Percentiles rank a stretch among this genome's conserved stretches.
phyloP scores from a whole-genome alignment of 30 jellyfish, hydroid and myxozoan species.

The Catostylus mosaicus region DNA sequence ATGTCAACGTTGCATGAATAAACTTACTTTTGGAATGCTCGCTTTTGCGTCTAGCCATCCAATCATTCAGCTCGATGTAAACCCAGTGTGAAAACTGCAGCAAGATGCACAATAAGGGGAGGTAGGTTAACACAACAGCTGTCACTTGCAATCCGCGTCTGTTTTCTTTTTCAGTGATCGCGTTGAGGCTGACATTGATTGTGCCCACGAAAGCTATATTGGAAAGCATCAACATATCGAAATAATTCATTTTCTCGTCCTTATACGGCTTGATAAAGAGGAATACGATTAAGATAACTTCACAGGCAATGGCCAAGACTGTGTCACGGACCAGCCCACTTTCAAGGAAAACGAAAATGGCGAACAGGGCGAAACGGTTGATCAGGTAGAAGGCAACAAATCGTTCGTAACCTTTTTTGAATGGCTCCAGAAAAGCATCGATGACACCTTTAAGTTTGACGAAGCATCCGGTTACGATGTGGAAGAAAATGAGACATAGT shows the following conservation, averaged over 20 bases:
- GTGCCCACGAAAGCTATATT: constrained; percentile 60
- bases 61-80: constrained; percentile 1
- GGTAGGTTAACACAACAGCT: constrained; percentile 28
- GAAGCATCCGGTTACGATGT: neutral
- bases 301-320: constrained; percentile 61
- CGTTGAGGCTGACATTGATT: constrained; percentile 52
- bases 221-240: constrained; percentile 65
- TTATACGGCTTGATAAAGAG: constrained; percentile 69
- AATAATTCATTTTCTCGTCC: constrained; percentile 53
- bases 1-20: no score
- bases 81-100: constrained; percentile 23
- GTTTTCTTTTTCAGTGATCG: constrained; percentile 33
- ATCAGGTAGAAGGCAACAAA: constrained; percentile 77
- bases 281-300: constrained; percentile 47
- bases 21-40: constrained; percentile 2
- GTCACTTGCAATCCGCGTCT: constrained; percentile 36
- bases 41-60: neutral
- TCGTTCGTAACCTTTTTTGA: constrained; percentile 49
- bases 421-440: constrained; percentile 63
- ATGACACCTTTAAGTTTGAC: constrained; percentile 54
- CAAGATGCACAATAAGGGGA: constrained; percentile 32
- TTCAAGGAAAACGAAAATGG: constrained; percentile 51
- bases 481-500: constrained; percentile 58
- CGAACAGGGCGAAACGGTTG: constrained; percentile 50
- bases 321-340: constrained; percentile 52